Conservation (phyloP, 2,888 invertebrate genomes). For the Clitarchus hookeri region DNA sequence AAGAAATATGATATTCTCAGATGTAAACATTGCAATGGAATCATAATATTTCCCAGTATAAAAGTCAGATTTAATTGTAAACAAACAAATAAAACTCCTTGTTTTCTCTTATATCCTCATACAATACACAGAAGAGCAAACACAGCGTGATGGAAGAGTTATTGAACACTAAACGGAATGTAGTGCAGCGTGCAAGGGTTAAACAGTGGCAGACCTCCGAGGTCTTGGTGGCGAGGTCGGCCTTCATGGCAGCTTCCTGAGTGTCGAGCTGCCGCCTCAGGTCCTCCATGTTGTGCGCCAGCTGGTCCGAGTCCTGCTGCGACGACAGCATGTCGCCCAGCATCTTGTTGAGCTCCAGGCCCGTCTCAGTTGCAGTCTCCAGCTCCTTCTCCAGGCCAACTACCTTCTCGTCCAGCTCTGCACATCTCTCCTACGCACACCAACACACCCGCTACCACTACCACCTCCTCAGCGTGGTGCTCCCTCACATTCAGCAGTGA, state of each 20-base stretch:
- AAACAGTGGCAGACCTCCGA: constrained; percentile 51
- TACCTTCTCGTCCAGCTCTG: constrained; percentile 68
- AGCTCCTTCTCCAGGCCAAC: constrained; percentile 72
- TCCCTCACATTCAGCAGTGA: no score
- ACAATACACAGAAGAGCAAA: no score
- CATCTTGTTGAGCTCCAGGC: constrained; percentile 73
- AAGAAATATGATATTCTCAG: no score
- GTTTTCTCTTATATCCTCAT: no score
- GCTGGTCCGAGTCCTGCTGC: constrained; percentile 67
- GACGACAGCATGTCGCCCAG: constrained; percentile 68
- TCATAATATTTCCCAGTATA: no score
- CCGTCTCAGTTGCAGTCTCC: constrained; percentile 80
- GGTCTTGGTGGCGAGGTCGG: constrained; percentile 53
- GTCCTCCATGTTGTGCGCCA: constrained; percentile 68
- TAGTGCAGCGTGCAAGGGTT: no score
- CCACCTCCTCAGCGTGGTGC: no score
- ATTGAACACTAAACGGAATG: no score
- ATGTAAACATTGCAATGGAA: no score
- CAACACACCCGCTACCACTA: neutral
- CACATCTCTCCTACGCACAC: constrained; percentile 48
- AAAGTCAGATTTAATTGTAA: no score
- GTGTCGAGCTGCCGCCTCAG: constrained; percentile 68
- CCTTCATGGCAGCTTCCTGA: constrained; percentile 63
- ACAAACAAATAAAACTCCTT: no score
- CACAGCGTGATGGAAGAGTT: no score